Base-by-base conservation (phyloP, 2,888 invertebrate genomes). In the Onchidella celtica region DNA sequence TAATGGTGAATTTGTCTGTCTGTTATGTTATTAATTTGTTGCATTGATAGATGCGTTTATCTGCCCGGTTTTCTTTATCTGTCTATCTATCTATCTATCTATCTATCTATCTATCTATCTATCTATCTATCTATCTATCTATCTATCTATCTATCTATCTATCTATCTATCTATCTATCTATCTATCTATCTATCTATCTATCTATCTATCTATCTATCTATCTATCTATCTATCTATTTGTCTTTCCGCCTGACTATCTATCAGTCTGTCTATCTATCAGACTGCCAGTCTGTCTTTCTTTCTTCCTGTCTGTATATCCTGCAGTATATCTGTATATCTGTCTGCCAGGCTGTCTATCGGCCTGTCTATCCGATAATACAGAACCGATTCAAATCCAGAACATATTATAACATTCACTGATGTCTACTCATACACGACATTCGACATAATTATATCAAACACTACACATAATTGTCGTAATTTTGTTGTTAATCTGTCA, bases 121-220 rank as follows among this genome's bases (percentile, higher is more conserved):
- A 47, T 47, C n/a, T n/a, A n/a, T n/a, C n/a, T n/a, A n/a, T n/a
- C n/a, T n/a, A n/a, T n/a, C n/a, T 47, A 47, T 47, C 47, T 47
- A 47, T 47, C 47, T 47, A 47, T 47, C 47, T 47, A 47, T 47
- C 47, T 47, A 47, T 65, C 65, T 65, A 29, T 65, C 34, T 66
- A 6, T 66, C 66, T 66, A 24, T 66, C 66, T 66, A 34, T 66
- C 36, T 66, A 24, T 34, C 66, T 34, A 21, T 34, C 66, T 34
- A 21, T 66, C 66, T 66, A 21, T 66, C 66, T 66, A 21, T 66
- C 9, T 34, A 3, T 17, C 36, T 34, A 66, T 34, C 6, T 66
- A n/a, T 36, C n/a, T 36, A 11, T 4, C 63, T 63, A 29, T 27
- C 6, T 24, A 3, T 63, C 63, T 63, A 63, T 27, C 24, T 63